phyloP scores from a whole-genome alignment of 2,888 invertebrate genomes.

The Trichopoda pennipes region DNA sequence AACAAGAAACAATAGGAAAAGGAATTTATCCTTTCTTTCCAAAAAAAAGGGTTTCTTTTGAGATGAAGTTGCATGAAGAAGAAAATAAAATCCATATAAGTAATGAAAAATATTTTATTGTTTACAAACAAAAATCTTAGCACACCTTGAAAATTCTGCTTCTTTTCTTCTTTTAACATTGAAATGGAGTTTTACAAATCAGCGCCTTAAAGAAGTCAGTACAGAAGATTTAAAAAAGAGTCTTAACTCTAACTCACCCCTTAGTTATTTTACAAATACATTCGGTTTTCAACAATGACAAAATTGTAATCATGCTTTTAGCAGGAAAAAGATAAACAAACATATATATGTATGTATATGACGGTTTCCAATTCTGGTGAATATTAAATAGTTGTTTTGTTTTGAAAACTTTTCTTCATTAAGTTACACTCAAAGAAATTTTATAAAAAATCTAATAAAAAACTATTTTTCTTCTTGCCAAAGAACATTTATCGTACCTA shows the following conservation, averaged over 20 bases:
- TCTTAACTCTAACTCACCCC: constrained; percentile 44
- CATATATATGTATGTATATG: too few relatives aligned
- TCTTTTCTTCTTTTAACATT: constrained; percentile 35
- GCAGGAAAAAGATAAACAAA: too few relatives aligned
- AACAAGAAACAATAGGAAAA: background rate
- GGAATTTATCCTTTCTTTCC: background rate
- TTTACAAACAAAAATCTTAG: constrained; percentile 59
- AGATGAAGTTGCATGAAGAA: background rate
- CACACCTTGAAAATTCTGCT: constrained; percentile 61
- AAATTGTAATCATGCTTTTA: constrained; percentile 4
- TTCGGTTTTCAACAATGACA: too few relatives aligned
- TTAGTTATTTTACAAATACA: constrained; percentile 26
- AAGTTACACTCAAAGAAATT: too few relatives aligned
- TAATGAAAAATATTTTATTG: constrained; percentile 60
- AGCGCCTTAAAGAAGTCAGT: constrained; percentile 57
- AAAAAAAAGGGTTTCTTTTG: constrained; percentile 18
- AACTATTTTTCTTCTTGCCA: too few relatives aligned
- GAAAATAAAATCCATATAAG: constrained; percentile 17
- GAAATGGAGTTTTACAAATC: constrained; percentile 59
- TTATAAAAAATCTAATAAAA: too few relatives aligned
- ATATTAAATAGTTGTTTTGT: constrained; percentile 13
- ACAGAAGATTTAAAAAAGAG: constrained; percentile 21
- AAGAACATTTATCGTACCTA: too few relatives aligned
- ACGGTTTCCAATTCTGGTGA: constrained; percentile 23
- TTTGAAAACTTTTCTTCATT: too few relatives aligned